Evolutionary conservation across 2,888 invertebrate genomes (phyloP).

Genomic region (Erpobdella octoculata): DNA sequence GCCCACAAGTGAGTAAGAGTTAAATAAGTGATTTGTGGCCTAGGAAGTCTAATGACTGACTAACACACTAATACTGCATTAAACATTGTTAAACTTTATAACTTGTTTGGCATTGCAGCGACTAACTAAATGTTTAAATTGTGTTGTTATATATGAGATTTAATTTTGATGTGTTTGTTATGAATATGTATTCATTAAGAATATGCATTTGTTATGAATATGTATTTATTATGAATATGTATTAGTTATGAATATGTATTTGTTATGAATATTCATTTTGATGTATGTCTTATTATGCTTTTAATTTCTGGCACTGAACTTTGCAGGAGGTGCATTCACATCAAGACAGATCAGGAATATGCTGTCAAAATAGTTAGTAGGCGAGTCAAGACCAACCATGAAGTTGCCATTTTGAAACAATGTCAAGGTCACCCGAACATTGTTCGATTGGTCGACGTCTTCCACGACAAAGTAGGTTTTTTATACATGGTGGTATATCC

Average conservation of each 20-base stretch:
- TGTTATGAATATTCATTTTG: background rate
- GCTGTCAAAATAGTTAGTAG: slow-evolving; percentile 79
- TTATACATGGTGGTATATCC: too few relatives aligned
- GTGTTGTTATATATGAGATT: too few relatives aligned
- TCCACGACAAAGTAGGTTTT: slow-evolving; percentile 64
- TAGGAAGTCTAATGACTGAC: too few relatives aligned
- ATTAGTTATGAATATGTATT: background rate
- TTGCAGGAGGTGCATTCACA: slow-evolving; percentile 67
- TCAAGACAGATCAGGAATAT: slow-evolving; percentile 66
- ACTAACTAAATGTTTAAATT: too few relatives aligned
- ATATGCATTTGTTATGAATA: background rate
- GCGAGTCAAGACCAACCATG: slow-evolving; percentile 63
- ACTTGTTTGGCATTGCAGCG: too few relatives aligned
- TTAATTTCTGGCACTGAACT: background rate
- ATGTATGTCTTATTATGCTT: background rate
- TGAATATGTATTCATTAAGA: background rate
- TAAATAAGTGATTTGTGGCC: too few relatives aligned
- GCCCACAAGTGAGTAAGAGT: too few relatives aligned
- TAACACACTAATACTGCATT: too few relatives aligned
- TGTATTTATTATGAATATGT: background rate
- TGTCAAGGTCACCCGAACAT: slow-evolving; percentile 85
- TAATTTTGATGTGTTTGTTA: background rate
- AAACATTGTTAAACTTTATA: too few relatives aligned
- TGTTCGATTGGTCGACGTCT: slow-evolving; percentile 73
- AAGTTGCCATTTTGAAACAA: slow-evolving; percentile 68